Conservation (phyloP, 2,113 vertebrate genomes). For the Chloroceryle aenea region DNA sequence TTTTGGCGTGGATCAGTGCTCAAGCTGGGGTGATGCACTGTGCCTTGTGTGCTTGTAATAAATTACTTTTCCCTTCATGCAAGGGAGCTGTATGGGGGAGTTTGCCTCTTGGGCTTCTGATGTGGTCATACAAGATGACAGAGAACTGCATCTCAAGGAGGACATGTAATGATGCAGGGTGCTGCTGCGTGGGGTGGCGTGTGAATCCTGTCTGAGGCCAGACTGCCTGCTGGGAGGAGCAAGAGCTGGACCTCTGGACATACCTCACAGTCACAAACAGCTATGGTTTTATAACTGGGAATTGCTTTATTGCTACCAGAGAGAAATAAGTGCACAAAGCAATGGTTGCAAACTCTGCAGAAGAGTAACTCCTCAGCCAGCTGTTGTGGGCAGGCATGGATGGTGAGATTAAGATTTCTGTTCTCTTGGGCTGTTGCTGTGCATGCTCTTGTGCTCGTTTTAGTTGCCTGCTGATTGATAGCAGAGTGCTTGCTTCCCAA, state of each 20-base stretch:
- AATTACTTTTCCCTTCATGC: neutral
- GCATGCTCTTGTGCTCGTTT: accelerated
- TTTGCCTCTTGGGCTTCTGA: neutral
- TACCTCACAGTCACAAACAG: accelerated
- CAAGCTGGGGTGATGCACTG: neutral
- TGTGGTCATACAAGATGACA: neutral
- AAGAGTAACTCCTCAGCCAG: neutral
- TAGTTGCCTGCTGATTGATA: neutral
- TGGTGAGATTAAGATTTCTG: neutral
- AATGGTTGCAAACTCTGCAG: neutral
- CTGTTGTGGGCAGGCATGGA: neutral
- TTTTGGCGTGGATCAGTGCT: neutral
- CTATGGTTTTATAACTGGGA: neutral
- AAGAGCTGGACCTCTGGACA: neutral
- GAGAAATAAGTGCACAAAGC: neutral
- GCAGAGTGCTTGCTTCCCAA: neutral
- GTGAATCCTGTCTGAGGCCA: neutral
- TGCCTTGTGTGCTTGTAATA: neutral
- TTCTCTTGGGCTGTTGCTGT: neutral
- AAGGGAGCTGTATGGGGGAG: neutral
- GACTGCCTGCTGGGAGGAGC: neutral
- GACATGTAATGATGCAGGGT: accelerated
- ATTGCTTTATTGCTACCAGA: neutral
- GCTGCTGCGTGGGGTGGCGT: neutral
- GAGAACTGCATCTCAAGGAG: neutral